Percentiles rank a stretch among this genome's conserved stretches.
Evolutionary conservation across 2,888 invertebrate genomes (phyloP).

Genomic region (Meteorus colon): DNA sequence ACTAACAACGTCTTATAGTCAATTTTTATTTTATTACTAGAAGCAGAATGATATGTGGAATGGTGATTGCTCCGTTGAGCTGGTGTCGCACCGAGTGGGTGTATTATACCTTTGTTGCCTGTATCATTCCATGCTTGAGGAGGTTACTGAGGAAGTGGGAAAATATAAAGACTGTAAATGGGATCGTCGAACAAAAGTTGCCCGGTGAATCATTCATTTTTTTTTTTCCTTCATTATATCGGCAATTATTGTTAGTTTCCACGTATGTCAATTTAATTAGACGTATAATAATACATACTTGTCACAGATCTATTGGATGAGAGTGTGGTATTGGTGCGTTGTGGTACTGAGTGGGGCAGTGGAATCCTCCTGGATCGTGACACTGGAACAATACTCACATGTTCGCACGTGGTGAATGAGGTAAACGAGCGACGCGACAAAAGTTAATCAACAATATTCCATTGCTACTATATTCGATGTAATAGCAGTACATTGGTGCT

Average conservation of each 20-base stretch:
- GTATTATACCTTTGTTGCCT: conserved; percentile 77
- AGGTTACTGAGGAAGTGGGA: conserved; percentile 60
- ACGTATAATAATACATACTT: not conserved
- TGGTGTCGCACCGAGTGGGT: conserved; percentile 81
- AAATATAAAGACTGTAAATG: conserved; percentile 8
- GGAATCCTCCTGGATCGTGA: conserved; percentile 75
- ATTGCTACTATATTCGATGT: not conserved
- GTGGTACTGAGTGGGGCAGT: conserved; percentile 78
- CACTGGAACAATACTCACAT: conserved; percentile 77
- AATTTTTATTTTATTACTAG: conserved; percentile 45
- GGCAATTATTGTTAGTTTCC: conserved; percentile 21
- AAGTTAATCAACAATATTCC: not conserved
- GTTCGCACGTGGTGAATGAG: conserved; percentile 77
- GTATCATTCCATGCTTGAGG: conserved; percentile 74
- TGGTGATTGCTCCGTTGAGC: conserved; percentile 77
- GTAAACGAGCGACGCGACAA: conserved; percentile 64
- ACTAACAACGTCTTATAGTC: conserved; percentile 34
- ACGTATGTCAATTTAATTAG: conserved; percentile 48
- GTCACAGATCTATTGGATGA: conserved; percentile 75
- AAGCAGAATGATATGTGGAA: conserved; percentile 68
- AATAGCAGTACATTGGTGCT: not conserved
- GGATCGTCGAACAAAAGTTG: conserved; percentile 16
- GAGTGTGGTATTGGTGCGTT: conserved; percentile 76
- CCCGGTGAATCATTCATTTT: conserved; percentile 26
- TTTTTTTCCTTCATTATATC: not conserved